Conservation (phyloP, 53 echinoderm and acorn worm species). For the Stichopus horrens region DNA sequence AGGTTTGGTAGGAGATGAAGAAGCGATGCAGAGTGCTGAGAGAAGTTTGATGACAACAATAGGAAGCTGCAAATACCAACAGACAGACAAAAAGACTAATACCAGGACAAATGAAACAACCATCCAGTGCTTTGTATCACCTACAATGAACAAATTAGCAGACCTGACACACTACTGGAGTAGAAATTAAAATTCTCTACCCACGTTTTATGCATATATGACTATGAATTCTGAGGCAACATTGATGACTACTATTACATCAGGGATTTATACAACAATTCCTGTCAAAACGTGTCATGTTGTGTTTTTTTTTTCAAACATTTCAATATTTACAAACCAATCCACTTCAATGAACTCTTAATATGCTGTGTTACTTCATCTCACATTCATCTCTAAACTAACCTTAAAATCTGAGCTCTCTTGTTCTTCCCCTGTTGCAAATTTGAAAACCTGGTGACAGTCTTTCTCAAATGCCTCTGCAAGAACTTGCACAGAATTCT, state of each 20-base stretch:
- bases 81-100: too few species aligned
- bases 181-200: too few species aligned
- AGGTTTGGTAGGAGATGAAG: constrained; percentile 32
- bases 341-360: too few species aligned
- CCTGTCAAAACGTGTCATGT: not conserved
- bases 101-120: too few species aligned
- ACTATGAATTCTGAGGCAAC: too few species aligned
- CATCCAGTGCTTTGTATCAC: too few species aligned
- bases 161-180: too few species aligned
- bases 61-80: constrained; percentile 12
- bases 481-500: not conserved
- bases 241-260: too few species aligned
- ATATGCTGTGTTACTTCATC: too few species aligned
- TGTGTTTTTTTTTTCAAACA: not conserved
- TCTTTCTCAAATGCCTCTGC: constrained; percentile 36
- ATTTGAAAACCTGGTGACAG: constrained; percentile 16
- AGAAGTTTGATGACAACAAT: constrained; percentile 25
- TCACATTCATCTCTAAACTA: not conserved
- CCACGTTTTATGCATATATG: too few species aligned
- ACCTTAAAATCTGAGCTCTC: constrained; percentile 30
- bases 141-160: too few species aligned
- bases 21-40: not conserved
- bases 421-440: constrained; percentile 22
- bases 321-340: too few species aligned
- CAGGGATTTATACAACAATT: not conserved